Percentiles rank a stretch among this genome's conserved stretches.
Conservation (phyloP, 2,888 invertebrate genomes). For the Philhelius pedissequus region DNA sequence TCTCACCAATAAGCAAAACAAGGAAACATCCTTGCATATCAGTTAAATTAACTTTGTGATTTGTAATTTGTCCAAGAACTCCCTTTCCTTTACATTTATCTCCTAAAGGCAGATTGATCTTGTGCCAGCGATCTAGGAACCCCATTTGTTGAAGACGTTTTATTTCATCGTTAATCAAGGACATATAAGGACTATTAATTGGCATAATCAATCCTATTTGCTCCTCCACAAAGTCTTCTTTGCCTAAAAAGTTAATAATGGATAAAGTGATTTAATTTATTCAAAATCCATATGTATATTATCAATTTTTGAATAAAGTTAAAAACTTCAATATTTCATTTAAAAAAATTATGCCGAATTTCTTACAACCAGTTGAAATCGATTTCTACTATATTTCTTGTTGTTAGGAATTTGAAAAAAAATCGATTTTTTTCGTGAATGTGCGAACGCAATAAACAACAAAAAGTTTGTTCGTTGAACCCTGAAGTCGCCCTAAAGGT, state of each 20-base stretch:
- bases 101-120: conserved; percentile 86
- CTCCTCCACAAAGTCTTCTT: conserved; percentile 89
- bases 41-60: conserved; percentile 91
- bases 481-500: no score
- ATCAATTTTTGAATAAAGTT: no score
- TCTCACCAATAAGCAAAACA: conserved; percentile 87
- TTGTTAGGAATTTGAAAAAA: no score
- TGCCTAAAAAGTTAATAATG: conserved; percentile 79
- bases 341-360: no score
- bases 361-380: no score
- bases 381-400: no score
- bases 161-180: conserved; percentile 88
- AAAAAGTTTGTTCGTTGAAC: no score
- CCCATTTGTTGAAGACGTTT: conserved; percentile 91
- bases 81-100: conserved; percentile 88
- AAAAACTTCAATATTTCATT: no score
- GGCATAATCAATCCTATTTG: conserved; percentile 88
- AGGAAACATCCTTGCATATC: conserved; percentile 97
- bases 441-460: no score
- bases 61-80: conserved; percentile 84
- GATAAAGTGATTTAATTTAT: not conserved
- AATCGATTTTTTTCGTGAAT: no score
- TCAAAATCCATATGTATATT: no score
- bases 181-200: conserved; percentile 87
- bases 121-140: conserved; percentile 90